Evolutionary conservation across 1,140 invertebrate species (phyloP).

Genomic region (Bombus confusus): DNA sequence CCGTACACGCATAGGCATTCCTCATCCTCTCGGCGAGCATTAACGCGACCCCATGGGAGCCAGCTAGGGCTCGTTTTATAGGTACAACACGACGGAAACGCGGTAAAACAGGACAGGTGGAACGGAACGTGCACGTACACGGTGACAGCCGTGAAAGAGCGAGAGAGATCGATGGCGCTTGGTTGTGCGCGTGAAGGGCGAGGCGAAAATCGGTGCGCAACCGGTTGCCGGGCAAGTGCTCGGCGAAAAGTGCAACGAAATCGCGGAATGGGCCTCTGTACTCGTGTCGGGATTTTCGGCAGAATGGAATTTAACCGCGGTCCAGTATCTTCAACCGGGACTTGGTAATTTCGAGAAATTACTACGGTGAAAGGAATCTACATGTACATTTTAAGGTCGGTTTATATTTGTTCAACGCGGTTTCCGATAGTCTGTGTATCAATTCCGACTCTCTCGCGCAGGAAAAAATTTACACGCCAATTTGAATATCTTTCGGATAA

Average conservation of each 20-base stretch:
- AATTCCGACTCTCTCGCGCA: neutral
- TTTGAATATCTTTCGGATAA: neutral
- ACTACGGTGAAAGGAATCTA: neutral
- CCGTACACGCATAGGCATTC: constrained; percentile 59
- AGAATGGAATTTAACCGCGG: neutral
- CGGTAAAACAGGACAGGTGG: constrained; percentile 70
- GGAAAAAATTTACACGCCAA: neutral
- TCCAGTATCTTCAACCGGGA: neutral
- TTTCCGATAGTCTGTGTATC: neutral
- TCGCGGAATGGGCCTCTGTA: neutral
- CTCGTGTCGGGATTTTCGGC: neutral
- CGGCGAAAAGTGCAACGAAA: neutral
- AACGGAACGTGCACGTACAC: constrained; percentile 58
- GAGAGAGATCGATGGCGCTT: constrained; percentile 57
- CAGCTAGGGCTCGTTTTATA: constrained; percentile 67
- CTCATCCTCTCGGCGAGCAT: constrained; percentile 66
- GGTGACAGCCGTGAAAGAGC: constrained; percentile 48
- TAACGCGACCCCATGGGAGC: constrained; percentile 63
- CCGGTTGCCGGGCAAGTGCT: constrained; percentile 13
- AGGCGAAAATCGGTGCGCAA: constrained; percentile 36
- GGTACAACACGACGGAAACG: constrained; percentile 62
- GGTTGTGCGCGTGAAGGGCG: too few relatives aligned
- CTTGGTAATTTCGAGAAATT: neutral
- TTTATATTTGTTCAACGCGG: neutral
- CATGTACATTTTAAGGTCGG: too few relatives aligned